A percentile compares a stretch with the other conserved stretches of the same genome.
These are phyloP conservation scores for Drosophila erecta DNA, from an alignment of 1,140 invertebrate species.

Conservation along the genomic window DNA sequence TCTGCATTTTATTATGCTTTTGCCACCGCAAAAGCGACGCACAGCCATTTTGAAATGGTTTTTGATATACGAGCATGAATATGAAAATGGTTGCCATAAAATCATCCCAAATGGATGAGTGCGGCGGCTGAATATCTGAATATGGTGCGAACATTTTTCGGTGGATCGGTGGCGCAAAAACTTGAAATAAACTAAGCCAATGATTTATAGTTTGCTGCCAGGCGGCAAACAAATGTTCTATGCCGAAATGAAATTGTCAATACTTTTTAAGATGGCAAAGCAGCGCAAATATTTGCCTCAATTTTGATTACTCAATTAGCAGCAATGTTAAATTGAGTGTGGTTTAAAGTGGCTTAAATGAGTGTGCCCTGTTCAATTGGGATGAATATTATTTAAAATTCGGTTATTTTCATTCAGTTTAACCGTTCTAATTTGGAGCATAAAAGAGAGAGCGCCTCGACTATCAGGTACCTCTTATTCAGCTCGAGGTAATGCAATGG, in stretches of 20 bases:
- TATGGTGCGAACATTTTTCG: slow-evolving; percentile 30
- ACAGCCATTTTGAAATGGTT: slow-evolving; percentile 66
- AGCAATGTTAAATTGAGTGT: slow-evolving; percentile 18
- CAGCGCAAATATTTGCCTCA: slow-evolving; percentile 32
- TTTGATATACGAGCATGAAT: slow-evolving; percentile 73
- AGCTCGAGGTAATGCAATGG: too few species aligned
- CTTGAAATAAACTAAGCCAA: slow-evolving; percentile 61
- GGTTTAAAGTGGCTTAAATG: background rate
- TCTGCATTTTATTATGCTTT: slow-evolving; percentile 79
- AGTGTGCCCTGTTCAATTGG: background rate
- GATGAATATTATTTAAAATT: too few species aligned
- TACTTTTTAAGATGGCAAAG: slow-evolving; percentile 37
- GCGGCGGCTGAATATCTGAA: slow-evolving; percentile 51
- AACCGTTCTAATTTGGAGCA: too few species aligned
- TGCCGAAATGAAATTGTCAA: slow-evolving; percentile 54
- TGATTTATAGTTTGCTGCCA: slow-evolving; percentile 62
- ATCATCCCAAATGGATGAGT: slow-evolving; percentile 60
- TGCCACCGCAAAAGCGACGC: slow-evolving; percentile 56
- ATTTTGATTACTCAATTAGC: slow-evolving; percentile 47
- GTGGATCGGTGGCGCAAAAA: slow-evolving; percentile 3
- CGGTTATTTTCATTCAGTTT: too few species aligned
- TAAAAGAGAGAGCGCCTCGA: too few species aligned
- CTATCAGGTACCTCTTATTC: too few species aligned
- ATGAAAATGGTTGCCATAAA: slow-evolving; percentile 67
- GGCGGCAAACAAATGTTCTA: slow-evolving; percentile 29